Evolutionary conservation across 2,113 vertebrate genomes (phyloP).

Genomic region (Pteruthius melanotis): DNA sequence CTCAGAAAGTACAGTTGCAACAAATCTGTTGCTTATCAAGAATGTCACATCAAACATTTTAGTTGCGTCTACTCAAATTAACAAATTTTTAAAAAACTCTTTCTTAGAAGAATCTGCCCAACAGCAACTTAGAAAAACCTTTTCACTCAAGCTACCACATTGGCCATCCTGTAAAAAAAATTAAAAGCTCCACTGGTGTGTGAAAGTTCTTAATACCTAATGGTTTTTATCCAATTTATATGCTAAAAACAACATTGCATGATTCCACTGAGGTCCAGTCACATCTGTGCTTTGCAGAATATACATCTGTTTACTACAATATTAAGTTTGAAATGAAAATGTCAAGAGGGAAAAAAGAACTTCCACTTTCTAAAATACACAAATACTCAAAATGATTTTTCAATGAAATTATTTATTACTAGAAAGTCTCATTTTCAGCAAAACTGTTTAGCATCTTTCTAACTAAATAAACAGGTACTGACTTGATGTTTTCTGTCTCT

Average conservation of each 20-base stretch:
- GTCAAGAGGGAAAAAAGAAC: neutral
- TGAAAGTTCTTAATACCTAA: neutral
- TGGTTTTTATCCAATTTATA: neutral
- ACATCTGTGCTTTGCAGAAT: neutral
- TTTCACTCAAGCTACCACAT: neutral
- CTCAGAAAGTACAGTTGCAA: neutral
- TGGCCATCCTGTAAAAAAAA: neutral
- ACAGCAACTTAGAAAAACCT: neutral
- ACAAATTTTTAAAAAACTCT: neutral
- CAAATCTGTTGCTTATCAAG: neutral
- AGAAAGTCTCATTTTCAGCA: neutral
- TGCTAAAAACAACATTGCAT: neutral
- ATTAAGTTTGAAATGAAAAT: neutral
- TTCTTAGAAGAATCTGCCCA: neutral
- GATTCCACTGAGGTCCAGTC: neutral
- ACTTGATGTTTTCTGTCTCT: conserved; percentile 94
- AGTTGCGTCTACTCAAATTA: neutral
- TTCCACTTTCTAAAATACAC: neutral
- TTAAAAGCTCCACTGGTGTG: neutral
- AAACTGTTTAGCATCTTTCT: neutral
- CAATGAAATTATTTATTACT: neutral
- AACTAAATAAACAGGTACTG: conserved; percentile 26
- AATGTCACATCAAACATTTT: neutral
- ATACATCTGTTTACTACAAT: neutral
- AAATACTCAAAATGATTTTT: neutral